Evolutionary conservation across 2,113 vertebrate species (phyloP).

Genomic region (Silurus glanis): DNA sequence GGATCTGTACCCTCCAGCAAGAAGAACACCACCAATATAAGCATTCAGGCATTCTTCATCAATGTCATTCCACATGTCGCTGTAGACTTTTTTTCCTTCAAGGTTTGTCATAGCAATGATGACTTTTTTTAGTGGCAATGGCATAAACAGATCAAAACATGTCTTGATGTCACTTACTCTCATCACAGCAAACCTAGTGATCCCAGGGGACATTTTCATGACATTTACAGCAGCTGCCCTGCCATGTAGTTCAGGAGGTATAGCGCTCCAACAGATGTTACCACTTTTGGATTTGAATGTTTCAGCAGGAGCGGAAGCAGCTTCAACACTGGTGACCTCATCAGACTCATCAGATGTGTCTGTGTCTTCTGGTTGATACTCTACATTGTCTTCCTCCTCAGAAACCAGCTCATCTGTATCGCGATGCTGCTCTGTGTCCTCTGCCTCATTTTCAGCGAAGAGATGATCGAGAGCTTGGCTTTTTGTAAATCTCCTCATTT

Average conservation of each 20-base stretch:
- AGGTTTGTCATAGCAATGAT: not conserved
- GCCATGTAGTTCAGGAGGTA: constrained; percentile 20
- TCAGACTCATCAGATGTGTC: constrained; percentile 39
- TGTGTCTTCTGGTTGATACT: constrained; percentile 33
- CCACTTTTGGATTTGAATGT: too few relatives aligned
- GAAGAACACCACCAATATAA: too few relatives aligned
- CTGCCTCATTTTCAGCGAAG: too few relatives aligned
- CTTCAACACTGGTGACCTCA: constrained; percentile 23
- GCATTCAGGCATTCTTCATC: not conserved
- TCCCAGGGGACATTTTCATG: constrained; percentile 27
- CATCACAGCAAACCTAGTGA: constrained; percentile 41
- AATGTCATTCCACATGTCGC: not conserved
- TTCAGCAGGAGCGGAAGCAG: constrained; percentile 1
- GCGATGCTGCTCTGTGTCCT: too few relatives aligned
- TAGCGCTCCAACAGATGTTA: too few relatives aligned
- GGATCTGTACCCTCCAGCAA: too few relatives aligned
- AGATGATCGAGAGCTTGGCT: too few relatives aligned
- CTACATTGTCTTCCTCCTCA: constrained; percentile 28
- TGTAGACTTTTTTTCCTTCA: not conserved
- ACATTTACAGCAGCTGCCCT: constrained; percentile 36
- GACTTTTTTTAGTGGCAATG: constrained; percentile 11
- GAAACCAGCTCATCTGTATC: too few relatives aligned
- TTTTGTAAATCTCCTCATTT: too few relatives aligned
- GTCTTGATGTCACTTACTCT: constrained; percentile 42
- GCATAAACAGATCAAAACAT: constrained; percentile 45